Percentiles rank a stretch among this genome's conserved stretches.
Evolutionary conservation across 2,797 vertebrate species (phyloP).

Genomic region (Fratercula arctica): DNA sequence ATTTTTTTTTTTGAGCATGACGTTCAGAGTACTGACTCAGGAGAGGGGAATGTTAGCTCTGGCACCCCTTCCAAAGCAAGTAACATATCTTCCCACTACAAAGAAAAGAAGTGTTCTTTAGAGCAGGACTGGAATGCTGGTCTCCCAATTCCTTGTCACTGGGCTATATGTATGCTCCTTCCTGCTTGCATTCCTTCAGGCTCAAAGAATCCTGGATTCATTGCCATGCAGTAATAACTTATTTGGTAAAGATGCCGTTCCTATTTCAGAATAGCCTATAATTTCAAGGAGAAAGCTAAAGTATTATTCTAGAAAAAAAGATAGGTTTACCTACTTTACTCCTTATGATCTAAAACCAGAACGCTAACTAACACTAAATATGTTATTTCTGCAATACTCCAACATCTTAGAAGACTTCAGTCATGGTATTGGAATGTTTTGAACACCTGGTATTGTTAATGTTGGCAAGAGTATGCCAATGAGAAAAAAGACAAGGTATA

Average conservation of each 20-base stretch:
- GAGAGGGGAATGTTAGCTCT: neutral
- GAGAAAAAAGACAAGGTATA: neutral
- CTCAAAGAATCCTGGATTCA: neutral
- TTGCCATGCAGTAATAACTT: neutral
- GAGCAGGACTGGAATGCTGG: neutral
- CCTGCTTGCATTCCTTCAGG: neutral
- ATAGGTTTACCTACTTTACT: neutral
- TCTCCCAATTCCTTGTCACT: neutral
- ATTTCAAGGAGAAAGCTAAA: neutral
- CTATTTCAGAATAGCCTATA: neutral
- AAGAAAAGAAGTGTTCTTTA: neutral
- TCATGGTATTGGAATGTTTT: neutral
- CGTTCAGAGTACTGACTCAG: neutral
- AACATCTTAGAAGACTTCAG: neutral
- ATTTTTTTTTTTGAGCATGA: neutral
- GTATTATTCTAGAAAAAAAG: neutral
- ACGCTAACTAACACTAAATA: rapidly evolving
- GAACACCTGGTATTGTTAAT: neutral
- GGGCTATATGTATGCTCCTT: neutral
- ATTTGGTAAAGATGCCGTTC: neutral
- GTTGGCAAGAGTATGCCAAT: neutral
- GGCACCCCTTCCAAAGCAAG: neutral
- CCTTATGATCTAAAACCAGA: neutral
- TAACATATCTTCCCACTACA: neutral
- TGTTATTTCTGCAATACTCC: neutral